Percentiles rank a stretch among this genome's conserved stretches.
Conservation (phyloP, 2,888 invertebrate genomes). For the Ischnura elegans region DNA sequence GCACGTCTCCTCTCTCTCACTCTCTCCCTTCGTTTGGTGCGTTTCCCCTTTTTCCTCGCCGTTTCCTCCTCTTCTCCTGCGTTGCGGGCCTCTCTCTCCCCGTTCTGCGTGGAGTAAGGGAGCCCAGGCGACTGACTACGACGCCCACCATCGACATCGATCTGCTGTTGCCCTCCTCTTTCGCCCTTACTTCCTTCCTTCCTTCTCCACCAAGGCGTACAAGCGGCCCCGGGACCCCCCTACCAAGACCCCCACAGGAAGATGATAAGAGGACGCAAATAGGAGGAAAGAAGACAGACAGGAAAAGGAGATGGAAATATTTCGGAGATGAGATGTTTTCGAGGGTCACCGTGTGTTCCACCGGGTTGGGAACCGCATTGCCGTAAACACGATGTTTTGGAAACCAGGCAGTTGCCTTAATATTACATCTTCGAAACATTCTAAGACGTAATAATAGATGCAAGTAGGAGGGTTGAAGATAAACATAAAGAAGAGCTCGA, state of each 20-base stretch:
- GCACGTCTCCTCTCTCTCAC: background rate
- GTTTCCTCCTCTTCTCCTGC: background rate
- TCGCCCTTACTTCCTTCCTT: too few relatives aligned
- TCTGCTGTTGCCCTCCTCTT: conserved; percentile 31
- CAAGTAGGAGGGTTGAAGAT: too few relatives aligned
- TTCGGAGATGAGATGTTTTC: too few relatives aligned
- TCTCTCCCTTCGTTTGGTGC: background rate
- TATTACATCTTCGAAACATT: too few relatives aligned
- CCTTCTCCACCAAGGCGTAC: too few relatives aligned
- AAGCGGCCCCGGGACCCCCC: conserved; percentile 35
- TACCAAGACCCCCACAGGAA: background rate
- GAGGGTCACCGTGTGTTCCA: too few relatives aligned
- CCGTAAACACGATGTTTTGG: too few relatives aligned
- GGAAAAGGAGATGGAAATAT: background rate
- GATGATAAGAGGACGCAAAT: background rate
- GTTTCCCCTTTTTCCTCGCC: background rate
- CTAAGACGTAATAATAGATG: too few relatives aligned
- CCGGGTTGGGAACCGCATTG: too few relatives aligned
- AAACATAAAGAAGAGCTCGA: too few relatives aligned
- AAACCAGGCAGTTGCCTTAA: too few relatives aligned
- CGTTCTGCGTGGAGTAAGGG: conserved; percentile 19
- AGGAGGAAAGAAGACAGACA: too few relatives aligned
- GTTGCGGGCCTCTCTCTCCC: background rate
- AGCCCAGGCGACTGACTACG: conserved; percentile 56
- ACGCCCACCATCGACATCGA: conserved; percentile 49